Evolutionary conservation across 1,140 invertebrate species (phyloP), one percentile per base, ranked within the genome.

Genomic region (Nephotettix cincticeps): DNA sequence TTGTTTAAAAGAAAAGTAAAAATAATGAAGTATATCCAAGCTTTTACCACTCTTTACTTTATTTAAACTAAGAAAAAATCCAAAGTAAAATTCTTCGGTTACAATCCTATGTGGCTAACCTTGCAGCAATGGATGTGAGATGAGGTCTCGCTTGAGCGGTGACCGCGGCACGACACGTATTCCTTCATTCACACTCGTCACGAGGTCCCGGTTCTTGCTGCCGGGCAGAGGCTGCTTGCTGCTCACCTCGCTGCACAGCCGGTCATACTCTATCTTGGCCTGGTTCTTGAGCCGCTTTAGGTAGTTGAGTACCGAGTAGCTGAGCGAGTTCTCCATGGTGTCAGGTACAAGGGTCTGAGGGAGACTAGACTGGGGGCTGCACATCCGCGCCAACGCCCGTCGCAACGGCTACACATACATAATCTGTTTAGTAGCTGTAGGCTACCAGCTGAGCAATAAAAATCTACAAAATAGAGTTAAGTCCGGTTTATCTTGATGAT

Each of bases 281-380:
- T 95, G 90, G 80, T 97, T 97, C 84, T 99, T 99, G 71, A 98
- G 84, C 79, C 94, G 90, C 81, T 98, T 99, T 73, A 99, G 83
- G 79, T 98, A 97, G 81, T 95, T 97, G 71, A 97, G 86, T 6
- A 99, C 94, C 70, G 90, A 93, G 79, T 95, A 98, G 75, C 94
- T 97, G 32, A 99, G 84, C 73, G 93, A 93, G 80, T 94, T 97
- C 76, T 99, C 96, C 81, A 95, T 89, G 71, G 89, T 93, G 76
- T 98, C 96, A 0, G 96, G 95, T 64, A 99, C 90, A 51, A 98
- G 83, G 61, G 88, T 91, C 77, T 92, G 90, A 23, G 93, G 86
- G 66, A 95, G 78, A 9, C 90, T 90, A 19, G 68, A 68, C n/a
- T 90, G 86, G 0, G 91, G 90, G 25, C 84, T 84, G 68, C 94